Percentiles rank a stretch among this genome's conserved stretches.
These are phyloP conservation scores for Aegithalos caudatus DNA, from an alignment of 2,113 vertebrate genomes.

Conservation along the genomic window DNA sequence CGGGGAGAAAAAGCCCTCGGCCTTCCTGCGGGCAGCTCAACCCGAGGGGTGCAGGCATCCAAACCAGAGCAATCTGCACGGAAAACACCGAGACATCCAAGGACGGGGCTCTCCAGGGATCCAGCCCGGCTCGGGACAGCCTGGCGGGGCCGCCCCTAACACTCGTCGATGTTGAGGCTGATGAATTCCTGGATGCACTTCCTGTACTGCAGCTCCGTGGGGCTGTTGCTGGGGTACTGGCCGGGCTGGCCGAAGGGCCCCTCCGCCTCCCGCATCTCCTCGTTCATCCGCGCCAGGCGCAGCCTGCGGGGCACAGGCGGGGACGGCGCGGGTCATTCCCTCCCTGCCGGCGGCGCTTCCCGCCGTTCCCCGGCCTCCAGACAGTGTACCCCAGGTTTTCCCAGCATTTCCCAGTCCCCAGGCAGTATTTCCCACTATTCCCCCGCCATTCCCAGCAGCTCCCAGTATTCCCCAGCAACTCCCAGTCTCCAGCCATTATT, in stretches of 20 bases:
- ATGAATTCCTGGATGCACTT: constrained; percentile 98
- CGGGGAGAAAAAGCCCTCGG: background rate
- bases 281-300: constrained; percentile 94
- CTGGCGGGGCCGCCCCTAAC: constrained; percentile 70
- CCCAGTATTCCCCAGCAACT: too few species aligned
- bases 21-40: background rate
- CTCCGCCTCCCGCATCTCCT: constrained; percentile 96
- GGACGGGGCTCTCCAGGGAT: constrained; percentile 20
- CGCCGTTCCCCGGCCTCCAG: fast-evolving
- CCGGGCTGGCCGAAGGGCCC: constrained; percentile 88
- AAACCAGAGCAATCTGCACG: constrained; percentile 22
- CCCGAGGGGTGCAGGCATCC: constrained; percentile 8
- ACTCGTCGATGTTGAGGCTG: constrained; percentile 90
- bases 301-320: constrained; percentile 73
- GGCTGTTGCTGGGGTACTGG: constrained; percentile 88
- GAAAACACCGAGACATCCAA: constrained; percentile 18
- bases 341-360: background rate
- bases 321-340: background rate
- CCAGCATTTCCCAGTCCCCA: too few species aligned
- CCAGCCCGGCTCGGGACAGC: constrained; percentile 16
- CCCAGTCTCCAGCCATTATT: too few species aligned
- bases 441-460: too few species aligned
- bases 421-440: too few species aligned
- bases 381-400: too few species aligned
- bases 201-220: constrained; percentile 95